A percentile compares a stretch with the other conserved stretches of the same genome.
phyloP scores from a whole-genome alignment of 2,888 invertebrate genomes.

The Lumbricus terrestris region DNA sequence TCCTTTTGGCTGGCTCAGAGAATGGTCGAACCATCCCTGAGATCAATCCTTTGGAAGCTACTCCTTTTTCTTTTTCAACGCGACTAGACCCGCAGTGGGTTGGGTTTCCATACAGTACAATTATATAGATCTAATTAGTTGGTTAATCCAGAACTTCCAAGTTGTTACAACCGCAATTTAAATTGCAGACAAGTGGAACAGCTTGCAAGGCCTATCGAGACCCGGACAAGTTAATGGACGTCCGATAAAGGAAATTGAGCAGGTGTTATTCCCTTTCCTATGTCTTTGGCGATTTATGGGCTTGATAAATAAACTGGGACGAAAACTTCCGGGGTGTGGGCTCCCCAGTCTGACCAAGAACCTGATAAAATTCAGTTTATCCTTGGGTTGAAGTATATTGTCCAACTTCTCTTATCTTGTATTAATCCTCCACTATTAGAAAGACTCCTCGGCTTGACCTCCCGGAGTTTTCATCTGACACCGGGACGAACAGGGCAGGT shows the following conservation, averaged over 20 bases:
- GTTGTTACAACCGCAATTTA: no score
- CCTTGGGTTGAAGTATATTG: neutral
- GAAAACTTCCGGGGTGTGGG: neutral
- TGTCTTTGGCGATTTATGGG: neutral
- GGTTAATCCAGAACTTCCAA: no score
- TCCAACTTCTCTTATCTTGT: no score
- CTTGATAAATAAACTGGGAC: neutral
- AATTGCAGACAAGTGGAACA: no score
- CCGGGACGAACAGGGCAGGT: no score
- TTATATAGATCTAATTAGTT: no score
- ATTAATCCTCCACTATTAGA: no score
- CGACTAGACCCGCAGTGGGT: neutral
- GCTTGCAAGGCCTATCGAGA: no score
- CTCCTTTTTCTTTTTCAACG: neutral
- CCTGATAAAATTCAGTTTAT: neutral
- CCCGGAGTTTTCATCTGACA: no score
- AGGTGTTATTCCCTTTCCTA: neutral
- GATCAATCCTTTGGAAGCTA: neutral
- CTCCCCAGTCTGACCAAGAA: neutral
- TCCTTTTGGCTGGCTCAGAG: neutral
- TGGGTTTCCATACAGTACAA: neutral
- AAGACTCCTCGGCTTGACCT: no score
- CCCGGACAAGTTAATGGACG: no score
- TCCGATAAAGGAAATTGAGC: neutral
- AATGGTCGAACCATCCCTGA: neutral